A percentile compares a stretch with the other conserved stretches of the same genome.
Evolutionary conservation across 1,140 invertebrate genomes (phyloP).

Genomic region (Drosophila takahashii): DNA sequence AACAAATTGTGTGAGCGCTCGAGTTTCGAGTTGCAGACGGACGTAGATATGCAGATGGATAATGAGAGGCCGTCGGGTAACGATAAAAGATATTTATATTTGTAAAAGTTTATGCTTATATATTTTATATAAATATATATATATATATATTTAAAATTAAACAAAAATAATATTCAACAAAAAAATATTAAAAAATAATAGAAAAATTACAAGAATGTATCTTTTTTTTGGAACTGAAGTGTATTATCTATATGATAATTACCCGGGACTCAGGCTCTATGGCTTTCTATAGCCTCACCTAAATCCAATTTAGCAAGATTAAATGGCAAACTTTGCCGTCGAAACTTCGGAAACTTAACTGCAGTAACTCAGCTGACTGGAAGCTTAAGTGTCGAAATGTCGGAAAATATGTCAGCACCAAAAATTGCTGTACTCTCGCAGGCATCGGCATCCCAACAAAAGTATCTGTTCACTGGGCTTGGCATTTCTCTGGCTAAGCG

Average conservation of each 20-base stretch:
- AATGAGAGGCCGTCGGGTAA: constrained; percentile 52
- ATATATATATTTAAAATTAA: constrained; percentile 61
- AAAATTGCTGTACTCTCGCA: constrained; percentile 22
- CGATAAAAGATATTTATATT: constrained; percentile 79
- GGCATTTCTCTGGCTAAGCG: constrained; percentile 15
- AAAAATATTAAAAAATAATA: constrained; percentile 53
- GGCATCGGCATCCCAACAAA: constrained; percentile 9
- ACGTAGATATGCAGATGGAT: constrained; percentile 35
- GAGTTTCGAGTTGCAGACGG: constrained; percentile 29
- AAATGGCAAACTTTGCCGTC: constrained; percentile 19
- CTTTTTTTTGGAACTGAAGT: neutral
- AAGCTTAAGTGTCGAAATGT: constrained; percentile 5
- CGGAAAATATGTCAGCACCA: constrained; percentile 15
- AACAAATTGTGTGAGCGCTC: constrained; percentile 47
- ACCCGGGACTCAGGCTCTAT: too few relatives aligned
- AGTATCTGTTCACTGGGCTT: constrained; percentile 27
- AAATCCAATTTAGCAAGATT: constrained; percentile 25
- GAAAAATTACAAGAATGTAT: constrained; percentile 42
- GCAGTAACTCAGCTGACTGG: constrained; percentile 21
- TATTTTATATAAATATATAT: constrained; percentile 75
- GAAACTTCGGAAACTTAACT: constrained; percentile 12
- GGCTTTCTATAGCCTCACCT: constrained; percentile 3
- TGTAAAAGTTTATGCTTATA: constrained; percentile 81
- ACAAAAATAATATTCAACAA: constrained; percentile 48
- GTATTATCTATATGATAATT: too few relatives aligned